A percentile compares a stretch with the other conserved stretches of the same genome.
Conservation (phyloP, 2,888 invertebrate species). For the Miltochrista miniata region DNA sequence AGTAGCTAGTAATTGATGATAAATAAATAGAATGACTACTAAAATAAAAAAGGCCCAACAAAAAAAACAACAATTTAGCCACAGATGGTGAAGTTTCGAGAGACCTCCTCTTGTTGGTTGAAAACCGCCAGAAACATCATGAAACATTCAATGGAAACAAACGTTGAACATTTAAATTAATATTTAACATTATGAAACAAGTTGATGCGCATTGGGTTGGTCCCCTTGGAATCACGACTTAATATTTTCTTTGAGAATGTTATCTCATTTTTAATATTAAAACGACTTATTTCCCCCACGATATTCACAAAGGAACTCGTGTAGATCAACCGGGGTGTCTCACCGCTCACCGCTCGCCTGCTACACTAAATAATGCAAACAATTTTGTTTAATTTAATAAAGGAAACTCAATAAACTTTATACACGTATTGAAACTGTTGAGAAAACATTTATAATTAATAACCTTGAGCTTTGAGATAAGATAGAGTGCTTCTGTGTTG, state of each 20-base stretch:
- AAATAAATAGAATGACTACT: too few relatives aligned
- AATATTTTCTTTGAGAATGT: constrained; percentile 82
- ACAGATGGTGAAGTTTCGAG: neutral
- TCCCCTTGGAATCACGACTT: constrained; percentile 75
- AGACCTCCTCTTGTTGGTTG: neutral
- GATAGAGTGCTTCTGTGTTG: too few relatives aligned
- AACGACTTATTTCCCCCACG: constrained; percentile 67
- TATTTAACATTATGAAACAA: constrained; percentile 78
- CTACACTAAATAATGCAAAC: constrained; percentile 35
- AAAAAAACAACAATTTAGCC: too few relatives aligned
- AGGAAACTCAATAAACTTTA: constrained; percentile 29
- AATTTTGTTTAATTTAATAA: constrained; percentile 35
- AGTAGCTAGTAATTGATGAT: too few relatives aligned
- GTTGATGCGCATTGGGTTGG: constrained; percentile 74
- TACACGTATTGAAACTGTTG: constrained; percentile 9
- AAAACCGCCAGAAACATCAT: neutral
- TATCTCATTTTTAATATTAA: constrained; percentile 80
- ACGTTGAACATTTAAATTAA: constrained; percentile 64
- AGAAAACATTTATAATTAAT: constrained; percentile 6
- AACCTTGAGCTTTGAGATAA: neutral
- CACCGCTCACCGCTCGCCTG: constrained; percentile 27
- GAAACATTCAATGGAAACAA: constrained; percentile 54
- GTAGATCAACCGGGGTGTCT: constrained; percentile 54
- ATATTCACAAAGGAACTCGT: constrained; percentile 71
- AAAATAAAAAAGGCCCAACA: too few relatives aligned